Base-by-base conservation (phyloP, 2,113 vertebrate species). In the Colinus virginianus region DNA sequence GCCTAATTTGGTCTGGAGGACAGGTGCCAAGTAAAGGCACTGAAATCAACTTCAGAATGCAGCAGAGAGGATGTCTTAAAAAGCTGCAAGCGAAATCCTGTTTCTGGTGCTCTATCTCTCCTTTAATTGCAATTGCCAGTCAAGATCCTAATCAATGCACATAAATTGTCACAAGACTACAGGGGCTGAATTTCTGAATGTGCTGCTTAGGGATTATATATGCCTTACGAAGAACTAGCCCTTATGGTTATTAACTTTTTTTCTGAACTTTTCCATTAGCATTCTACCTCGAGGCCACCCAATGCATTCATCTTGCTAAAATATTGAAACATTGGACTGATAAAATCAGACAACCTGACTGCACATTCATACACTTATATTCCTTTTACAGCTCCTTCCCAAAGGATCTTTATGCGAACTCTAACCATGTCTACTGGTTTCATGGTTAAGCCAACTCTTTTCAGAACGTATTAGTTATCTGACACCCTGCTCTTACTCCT, bases 401-500 rank as follows among this genome's bases (percentile, higher is more conserved):
- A 5, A 81, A 92, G 63, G 67, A 30, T 1, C 1, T 7, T 14
- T 11, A 64, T 23, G 22, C 53, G 26, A 71, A 66, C 12, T 45
- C 55, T 45, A 63, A 42, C 61, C 14, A 28, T 6, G 10, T 69
- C 28, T 81, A 3, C 19, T 45, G 21, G n/a, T 55, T 82, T 72
- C 40, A 25, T 0, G 1, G 45, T 19, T 58, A 23, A 40, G 32
- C 48, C 75, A 77, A 22, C 40, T 72, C 75, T 87, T 63, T 80
- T 59, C 36, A 63, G 14, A 46, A 91, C 67, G 11, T 38, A 2
- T 77, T 85, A 59, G 12, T 53, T 55, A 59, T 43, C 25, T 74
- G 20, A 45, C 53, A 55, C 63, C 16, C 14, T 0, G 0, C 13
- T 34, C 32, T 74, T 70, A 22, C 64, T 77, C 49, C 0, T 0